Base-by-base conservation (phyloP, 2,888 invertebrate species). In the Torymus tubicola region DNA sequence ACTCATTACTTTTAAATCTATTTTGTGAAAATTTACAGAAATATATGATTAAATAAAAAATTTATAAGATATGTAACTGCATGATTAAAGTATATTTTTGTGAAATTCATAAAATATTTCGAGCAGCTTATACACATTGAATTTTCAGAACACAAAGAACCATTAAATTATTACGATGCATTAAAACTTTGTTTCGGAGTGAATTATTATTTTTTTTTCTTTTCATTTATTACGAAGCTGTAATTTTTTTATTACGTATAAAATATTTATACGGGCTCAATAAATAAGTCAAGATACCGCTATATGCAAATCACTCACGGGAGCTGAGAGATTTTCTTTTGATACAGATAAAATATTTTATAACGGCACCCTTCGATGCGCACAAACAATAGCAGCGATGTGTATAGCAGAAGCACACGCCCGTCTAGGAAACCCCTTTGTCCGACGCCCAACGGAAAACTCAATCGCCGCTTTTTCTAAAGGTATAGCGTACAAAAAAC, bases 361-460 rank as follows among this genome's bases (percentile, higher is more conserved):
- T 64, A 63, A 63, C 57, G 73, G 73, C 11, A 63, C 42, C 65
- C 53, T 65, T 42, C n/a, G 11, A 65, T 55, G 52, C 21, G 10
- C 16, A 13, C 57, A 58, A 69, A 60, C 53, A 42, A 72, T 64
- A 12, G 42, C 42, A 8, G 42, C 42, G 42, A 0, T 8, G 42
- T 42, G 42, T 8, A 8, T 42, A 42, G 42, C 42, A 42, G 42
- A 42, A 5, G 10, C 42, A 42, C 12, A 58, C n/a, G 2, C 16
- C 4, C 57, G 74, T 14, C 18, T n/a, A 50, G n/a, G 12, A 10
- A 16, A 53, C 14, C 61, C n/a, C 55, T 58, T 55, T 69, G 42
- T 61, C 55, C 68, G 11, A 3, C 53, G 42, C 42, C 60, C 14
- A 77, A 77, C 50, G 57, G 16, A 65, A 77, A 64, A 52, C 52